Evolutionary conservation across 2,888 invertebrate genomes (phyloP).

Genomic region (Colostygia pectinataria): DNA sequence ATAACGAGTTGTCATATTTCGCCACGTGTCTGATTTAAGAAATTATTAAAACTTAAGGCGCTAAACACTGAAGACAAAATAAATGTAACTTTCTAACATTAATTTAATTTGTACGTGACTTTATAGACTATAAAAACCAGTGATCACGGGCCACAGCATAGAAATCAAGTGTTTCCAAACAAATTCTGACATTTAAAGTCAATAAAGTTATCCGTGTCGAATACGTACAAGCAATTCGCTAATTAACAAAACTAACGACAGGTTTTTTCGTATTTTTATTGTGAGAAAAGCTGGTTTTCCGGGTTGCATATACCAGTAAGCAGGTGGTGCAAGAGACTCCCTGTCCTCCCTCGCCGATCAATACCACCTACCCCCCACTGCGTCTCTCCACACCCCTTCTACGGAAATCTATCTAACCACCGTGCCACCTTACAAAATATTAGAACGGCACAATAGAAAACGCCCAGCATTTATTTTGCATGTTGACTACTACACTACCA

Average conservation of each 20-base stretch:
- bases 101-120: too few relatives aligned
- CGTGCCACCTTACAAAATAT: slow-evolving; percentile 24
- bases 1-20: too few relatives aligned
- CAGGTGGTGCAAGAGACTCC: slow-evolving; percentile 62
- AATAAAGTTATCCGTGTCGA: neutral
- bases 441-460: slow-evolving; percentile 17
- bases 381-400: slow-evolving; percentile 32
- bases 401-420: slow-evolving; percentile 23
- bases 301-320: slow-evolving; percentile 51
- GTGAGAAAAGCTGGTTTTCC: slow-evolving; percentile 45
- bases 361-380: slow-evolving; percentile 49
- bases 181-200: slow-evolving; percentile 1
- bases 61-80: too few relatives aligned
- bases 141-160: too few relatives aligned
- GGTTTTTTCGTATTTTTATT: slow-evolving; percentile 20
- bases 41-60: too few relatives aligned
- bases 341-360: slow-evolving; percentile 54
- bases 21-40: too few relatives aligned
- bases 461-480: slow-evolving; percentile 11
- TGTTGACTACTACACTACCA: neutral
- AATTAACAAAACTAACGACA: slow-evolving; percentile 4
- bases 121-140: too few relatives aligned
- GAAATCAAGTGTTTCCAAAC: slow-evolving; percentile 1
- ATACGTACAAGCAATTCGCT: neutral
- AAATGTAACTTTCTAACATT: too few relatives aligned